Percentiles rank a stretch among this genome's conserved stretches.
phyloP scores from a whole-genome alignment of 2,797 vertebrate genomes.

The Linurgus olivaceus region DNA sequence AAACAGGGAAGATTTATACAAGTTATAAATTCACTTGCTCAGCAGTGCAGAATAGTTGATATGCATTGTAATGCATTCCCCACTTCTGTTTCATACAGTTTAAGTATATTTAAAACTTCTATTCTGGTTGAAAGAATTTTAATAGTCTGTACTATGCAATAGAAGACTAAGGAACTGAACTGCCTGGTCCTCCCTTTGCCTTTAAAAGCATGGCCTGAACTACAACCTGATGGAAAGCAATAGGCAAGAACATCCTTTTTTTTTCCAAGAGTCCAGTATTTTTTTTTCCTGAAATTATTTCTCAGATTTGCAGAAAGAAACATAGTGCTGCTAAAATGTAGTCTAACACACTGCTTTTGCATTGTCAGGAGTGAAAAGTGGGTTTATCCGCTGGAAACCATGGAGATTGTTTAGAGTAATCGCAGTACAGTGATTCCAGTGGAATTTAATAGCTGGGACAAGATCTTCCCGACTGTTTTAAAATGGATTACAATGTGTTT shows the following conservation, averaged over 20 bases:
- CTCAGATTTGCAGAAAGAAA: neutral
- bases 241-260: neutral
- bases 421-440: neutral
- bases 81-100: neutral
- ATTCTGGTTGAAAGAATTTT: neutral
- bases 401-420: neutral
- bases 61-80: neutral
- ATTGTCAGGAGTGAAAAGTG: neutral
- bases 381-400: neutral
- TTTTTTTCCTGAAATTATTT: neutral
- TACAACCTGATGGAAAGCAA: neutral
- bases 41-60: neutral
- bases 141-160: neutral
- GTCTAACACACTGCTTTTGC: neutral
- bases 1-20: neutral
- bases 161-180: neutral
- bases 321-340: neutral
- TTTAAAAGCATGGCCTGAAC: neutral
- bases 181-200: neutral
- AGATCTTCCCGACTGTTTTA: neutral
- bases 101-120: neutral
- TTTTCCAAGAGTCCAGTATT: neutral
- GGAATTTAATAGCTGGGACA: neutral
- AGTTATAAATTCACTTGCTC: conserved; percentile 10
- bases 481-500: neutral